A percentile compares a stretch with the other conserved stretches of the same genome.
These are phyloP conservation scores for Daboia siamensis DNA, from an alignment of 2,113 vertebrate genomes.

Conservation along the genomic window DNA sequence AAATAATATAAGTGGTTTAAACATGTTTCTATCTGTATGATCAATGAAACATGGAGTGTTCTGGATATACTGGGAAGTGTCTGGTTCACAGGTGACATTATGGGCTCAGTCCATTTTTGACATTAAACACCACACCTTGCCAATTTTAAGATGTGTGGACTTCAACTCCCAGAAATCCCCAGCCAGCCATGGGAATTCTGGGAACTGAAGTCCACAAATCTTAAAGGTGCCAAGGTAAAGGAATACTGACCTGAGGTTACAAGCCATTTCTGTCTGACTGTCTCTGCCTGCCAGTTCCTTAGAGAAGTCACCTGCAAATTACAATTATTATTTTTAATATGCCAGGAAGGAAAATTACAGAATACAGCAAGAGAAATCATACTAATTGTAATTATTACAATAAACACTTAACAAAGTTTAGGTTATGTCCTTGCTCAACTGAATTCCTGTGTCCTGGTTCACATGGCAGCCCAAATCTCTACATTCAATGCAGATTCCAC, in stretches of 20 bases:
- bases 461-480: background rate
- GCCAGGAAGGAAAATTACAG: background rate
- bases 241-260: background rate
- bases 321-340: background rate
- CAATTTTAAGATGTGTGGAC: background rate
- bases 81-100: background rate
- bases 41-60: background rate
- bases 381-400: background rate
- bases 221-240: background rate
- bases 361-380: background rate
- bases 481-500: background rate
- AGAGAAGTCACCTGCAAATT: background rate
- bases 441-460: background rate
- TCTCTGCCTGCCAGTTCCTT: background rate
- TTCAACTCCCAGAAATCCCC: background rate
- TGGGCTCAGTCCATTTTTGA: background rate
- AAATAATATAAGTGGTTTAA: background rate
- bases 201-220: background rate
- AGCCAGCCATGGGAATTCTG: background rate
- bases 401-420: background rate
- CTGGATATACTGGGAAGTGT: background rate
- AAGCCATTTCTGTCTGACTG: background rate
- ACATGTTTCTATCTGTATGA: background rate
- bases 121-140: background rate
- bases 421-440: background rate